phyloP scores from a whole-genome alignment of 2,113 vertebrate genomes.

The Ammodytes dubius region DNA sequence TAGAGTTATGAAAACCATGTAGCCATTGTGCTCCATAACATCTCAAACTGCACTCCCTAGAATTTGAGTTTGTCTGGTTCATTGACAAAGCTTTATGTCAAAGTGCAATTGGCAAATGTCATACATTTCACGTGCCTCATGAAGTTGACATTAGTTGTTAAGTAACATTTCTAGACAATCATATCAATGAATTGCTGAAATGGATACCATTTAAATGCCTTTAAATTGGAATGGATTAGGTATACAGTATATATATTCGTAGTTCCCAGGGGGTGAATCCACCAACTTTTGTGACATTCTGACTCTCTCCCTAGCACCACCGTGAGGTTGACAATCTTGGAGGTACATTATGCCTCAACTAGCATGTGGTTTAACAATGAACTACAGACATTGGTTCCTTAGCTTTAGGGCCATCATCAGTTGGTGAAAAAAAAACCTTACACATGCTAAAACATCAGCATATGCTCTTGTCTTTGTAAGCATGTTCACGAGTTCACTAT shows the following conservation, averaged over 20 bases:
- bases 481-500: not conserved
- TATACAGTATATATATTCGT: too few species aligned
- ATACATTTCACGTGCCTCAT: too few species aligned
- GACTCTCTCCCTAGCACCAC: not conserved
- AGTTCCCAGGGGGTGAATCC: not conserved
- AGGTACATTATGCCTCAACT: not conserved
- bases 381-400: not conserved
- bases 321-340: not conserved
- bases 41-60: not conserved
- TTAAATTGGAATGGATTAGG: too few species aligned
- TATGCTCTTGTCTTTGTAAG: not conserved
- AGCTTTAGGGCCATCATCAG: not conserved
- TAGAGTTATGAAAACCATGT: constrained; percentile 7
- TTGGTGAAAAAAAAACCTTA: not conserved
- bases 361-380: not conserved
- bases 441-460: not conserved
- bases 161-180: too few species aligned
- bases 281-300: not conserved
- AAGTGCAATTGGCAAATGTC: too few species aligned
- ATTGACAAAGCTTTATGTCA: too few species aligned
- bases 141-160: too few species aligned
- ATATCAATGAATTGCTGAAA: too few species aligned
- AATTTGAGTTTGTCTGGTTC: not conserved
- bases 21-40: not conserved
- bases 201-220: too few species aligned